Base-by-base conservation (phyloP, 1,140 invertebrate genomes). In the Drosophila malerkotliana region DNA sequence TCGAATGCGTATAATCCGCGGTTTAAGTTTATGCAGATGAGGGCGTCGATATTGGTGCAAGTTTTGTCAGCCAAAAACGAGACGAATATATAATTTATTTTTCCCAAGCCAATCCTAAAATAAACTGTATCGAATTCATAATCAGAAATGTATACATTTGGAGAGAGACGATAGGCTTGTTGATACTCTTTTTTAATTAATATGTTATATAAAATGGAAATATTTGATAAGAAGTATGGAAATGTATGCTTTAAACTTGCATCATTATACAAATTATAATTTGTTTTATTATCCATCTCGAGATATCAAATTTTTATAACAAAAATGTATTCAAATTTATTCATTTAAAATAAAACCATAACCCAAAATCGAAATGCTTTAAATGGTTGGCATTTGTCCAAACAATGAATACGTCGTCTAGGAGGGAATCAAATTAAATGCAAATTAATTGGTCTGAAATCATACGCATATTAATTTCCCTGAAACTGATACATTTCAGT, bases 11-110 rank as follows among this genome's bases (percentile, higher is more conserved):
- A 60, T 72, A 66, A 75, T 75, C 53, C 66, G 53, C 53, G 62
- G 39, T 66, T 75, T 39, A 57, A 24, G 51, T 56, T 28, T 75
- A 75, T 75, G 71, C 60, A 76, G 21, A 76, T 76, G 28, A 55
- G 73, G 45, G 56, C 44, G 63, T 69, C 21, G 63, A 34, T 62
- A 72, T 72, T 56, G 32, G 67, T 55, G 57, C 68, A 54, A 62
- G 52, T 55, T 59, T 69, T 52, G 59, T 64, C 59, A 45, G 26
- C 44, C 66, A 49, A 32, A 26, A 28, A 32, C 28, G 57, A 61
- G 21, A 24, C 24, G 32, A 74, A 53, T 66, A 66, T 56, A 55
- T 49, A 55, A 73, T 73, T 28, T 75, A 57, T 66, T 74, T 61
- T 66, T 75, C 34, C 60, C 60, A 64, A 57, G 59, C 32, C 60